Conservation (phyloP, 2,113 vertebrate species). For the Pollachius pollachius region DNA sequence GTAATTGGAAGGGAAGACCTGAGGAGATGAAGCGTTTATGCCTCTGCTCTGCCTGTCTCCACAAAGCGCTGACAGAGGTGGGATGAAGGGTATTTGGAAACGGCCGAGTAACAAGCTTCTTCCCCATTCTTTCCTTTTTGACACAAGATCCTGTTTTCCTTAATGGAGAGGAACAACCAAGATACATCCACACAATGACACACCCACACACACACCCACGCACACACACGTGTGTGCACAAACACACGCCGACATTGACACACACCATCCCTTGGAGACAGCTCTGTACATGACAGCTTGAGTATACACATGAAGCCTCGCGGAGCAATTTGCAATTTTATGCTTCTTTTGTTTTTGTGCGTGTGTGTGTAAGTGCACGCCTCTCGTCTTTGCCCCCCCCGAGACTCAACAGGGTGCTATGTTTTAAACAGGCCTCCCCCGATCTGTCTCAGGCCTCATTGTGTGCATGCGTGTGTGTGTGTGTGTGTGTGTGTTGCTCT, state of each 20-base stretch:
- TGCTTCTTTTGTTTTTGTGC: slow-evolving; percentile 10
- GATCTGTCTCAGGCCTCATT: slow-evolving; percentile 1
- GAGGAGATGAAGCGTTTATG: slow-evolving; percentile 57
- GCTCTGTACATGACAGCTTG: slow-evolving; percentile 20
- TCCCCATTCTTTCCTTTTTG: slow-evolving; percentile 12
- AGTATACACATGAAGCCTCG: slow-evolving; percentile 33
- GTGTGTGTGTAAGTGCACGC: too few relatives aligned
- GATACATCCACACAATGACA: not conserved
- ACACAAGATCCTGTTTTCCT: slow-evolving; percentile 28
- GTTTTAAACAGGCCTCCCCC: slow-evolving; percentile 52
- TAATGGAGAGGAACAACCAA: slow-evolving; percentile 17
- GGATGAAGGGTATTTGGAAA: slow-evolving; percentile 38
- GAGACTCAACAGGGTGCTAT: slow-evolving; percentile 55
- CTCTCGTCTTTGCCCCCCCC: slow-evolving; percentile 10
- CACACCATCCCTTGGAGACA: slow-evolving; percentile 1
- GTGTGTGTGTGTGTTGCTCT: slow-evolving; percentile 53
- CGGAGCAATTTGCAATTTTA: slow-evolving; percentile 40
- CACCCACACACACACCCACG: not conserved
- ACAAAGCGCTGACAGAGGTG: not conserved
- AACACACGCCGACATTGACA: not conserved
- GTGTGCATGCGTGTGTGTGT: too few relatives aligned
- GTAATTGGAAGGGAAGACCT: slow-evolving; percentile 64
- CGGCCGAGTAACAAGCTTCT: slow-evolving; percentile 41
- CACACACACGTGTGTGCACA: too few relatives aligned
- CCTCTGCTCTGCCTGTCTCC: slow-evolving; percentile 46